Base-by-base conservation (phyloP, 2,888 invertebrate genomes). In the Drosophila nr. medialis region DNA sequence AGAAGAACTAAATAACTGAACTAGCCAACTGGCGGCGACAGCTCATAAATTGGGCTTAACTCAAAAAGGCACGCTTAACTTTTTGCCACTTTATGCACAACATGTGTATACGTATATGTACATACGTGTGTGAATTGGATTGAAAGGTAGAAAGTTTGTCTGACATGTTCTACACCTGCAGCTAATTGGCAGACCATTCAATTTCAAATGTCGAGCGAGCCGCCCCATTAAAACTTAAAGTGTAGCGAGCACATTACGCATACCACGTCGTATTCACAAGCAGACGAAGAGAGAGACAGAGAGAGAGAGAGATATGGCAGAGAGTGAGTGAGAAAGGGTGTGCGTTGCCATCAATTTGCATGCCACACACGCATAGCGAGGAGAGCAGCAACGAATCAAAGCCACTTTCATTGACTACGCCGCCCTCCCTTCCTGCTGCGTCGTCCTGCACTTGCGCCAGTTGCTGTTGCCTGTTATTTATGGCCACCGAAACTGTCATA, bases 401-500 rank as follows among this genome's bases (percentile, higher is more conserved):
- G 64, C 55, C 72, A 72, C 58, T 71, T 59, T 56, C 53, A 40
- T 53, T 40, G 29, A 15, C 32, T n/a, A 10, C 27, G 24, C 15
- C 45, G 40, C 30, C 8, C 11, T 1, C 40, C 15, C 29, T n/a
- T 40, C 55, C 27, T 29, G n/a, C 29, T 38, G 18, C 24, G 11
- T 38, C 24, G 36, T 40, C 15, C 29, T 56, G 56, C 30, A 56
- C 4, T 65, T 51, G 48, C 80, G 84, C 77, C 85, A 80, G 88
- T 86, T 85, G 90, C 77, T 67, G 90, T 77, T 67, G 82, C 81
- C 68, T 80, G 77, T 90, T 90, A 88, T 91, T 91, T 91, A 91
- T 91, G 89, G 81, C 86, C 83, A 82, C 78, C 88, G 81, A 83
- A 86, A 89, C 91, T 91, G 91, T 91, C 91, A 91, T 91, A 91